phyloP scores from a whole-genome alignment of 2,888 invertebrate genomes.

The Monoplex corrugatus region DNA sequence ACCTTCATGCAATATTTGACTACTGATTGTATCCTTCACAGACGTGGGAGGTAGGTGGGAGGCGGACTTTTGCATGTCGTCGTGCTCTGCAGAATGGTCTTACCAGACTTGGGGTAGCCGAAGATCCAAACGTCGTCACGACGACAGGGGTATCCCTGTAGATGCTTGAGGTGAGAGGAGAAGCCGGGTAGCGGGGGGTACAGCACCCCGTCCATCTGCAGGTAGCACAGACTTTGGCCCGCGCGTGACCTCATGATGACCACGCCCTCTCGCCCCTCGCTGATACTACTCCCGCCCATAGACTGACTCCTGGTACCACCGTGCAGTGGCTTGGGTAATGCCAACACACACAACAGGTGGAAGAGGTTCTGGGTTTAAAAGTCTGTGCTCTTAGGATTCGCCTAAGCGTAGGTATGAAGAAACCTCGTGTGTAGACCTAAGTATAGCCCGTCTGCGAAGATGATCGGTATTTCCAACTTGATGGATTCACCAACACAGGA shows the following conservation, averaged over 20 bases:
- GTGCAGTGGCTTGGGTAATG: background rate
- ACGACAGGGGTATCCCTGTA: slow-evolving; percentile 34
- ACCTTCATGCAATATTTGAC: no score
- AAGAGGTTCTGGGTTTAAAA: no score
- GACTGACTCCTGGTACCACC: background rate
- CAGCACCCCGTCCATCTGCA: slow-evolving; percentile 42
- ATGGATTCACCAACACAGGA: no score
- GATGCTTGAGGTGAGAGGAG: slow-evolving; percentile 25
- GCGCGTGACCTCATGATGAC: slow-evolving; percentile 17
- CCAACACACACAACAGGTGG: no score
- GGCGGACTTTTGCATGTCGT: background rate
- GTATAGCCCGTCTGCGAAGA: no score
- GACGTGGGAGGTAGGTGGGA: no score
- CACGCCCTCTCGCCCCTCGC: background rate
- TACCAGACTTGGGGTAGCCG: slow-evolving; percentile 44
- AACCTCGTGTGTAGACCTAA: no score
- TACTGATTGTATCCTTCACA: no score
- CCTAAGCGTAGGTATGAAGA: no score
- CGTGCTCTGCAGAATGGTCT: no score
- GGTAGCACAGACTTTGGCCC: slow-evolving; percentile 32
- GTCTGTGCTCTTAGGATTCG: no score
- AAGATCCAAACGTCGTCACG: slow-evolving; percentile 39
- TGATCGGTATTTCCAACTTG: no score
- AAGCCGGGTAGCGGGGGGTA: slow-evolving; percentile 40
- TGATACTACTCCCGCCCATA: background rate